These are phyloP conservation scores for Callipepla squamata DNA, from an alignment of 2,113 vertebrate species.

Conservation along the genomic window DNA sequence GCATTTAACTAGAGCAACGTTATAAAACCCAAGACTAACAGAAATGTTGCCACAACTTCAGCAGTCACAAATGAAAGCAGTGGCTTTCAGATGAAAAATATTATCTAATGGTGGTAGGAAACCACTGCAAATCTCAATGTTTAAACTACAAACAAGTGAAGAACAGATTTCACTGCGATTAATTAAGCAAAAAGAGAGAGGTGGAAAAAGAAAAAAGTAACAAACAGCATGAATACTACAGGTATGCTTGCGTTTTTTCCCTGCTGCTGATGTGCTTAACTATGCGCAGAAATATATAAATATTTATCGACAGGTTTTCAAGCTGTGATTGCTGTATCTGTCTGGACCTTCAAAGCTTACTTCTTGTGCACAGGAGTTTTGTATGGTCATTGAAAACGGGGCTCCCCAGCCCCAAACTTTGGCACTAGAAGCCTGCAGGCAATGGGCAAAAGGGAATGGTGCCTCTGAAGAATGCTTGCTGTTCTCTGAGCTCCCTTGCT, in stretches of 20 bases:
- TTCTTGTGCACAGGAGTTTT: not conserved
- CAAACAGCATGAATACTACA: not conserved
- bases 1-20: slow-evolving; percentile 48
- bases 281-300: not conserved
- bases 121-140: slow-evolving; percentile 4
- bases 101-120: slow-evolving; percentile 20
- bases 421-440: not conserved
- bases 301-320: not conserved
- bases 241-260: not conserved
- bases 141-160: not conserved
- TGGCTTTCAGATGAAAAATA: slow-evolving; percentile 24
- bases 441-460: not conserved
- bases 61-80: not conserved
- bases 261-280: not conserved
- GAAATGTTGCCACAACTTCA: slow-evolving; percentile 35
- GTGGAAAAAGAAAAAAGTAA: not conserved
- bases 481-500: not conserved
- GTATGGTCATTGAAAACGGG: not conserved
- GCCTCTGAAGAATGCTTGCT: not conserved
- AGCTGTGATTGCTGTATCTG: not conserved
- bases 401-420: not conserved
- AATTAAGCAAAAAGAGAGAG: not conserved
- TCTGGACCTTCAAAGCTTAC: not conserved
- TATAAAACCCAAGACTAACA: slow-evolving; percentile 54
- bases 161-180: not conserved